phyloP scores from a whole-genome alignment of 1,140 invertebrate genomes.

The Brachionus asplanchnoidis region DNA sequence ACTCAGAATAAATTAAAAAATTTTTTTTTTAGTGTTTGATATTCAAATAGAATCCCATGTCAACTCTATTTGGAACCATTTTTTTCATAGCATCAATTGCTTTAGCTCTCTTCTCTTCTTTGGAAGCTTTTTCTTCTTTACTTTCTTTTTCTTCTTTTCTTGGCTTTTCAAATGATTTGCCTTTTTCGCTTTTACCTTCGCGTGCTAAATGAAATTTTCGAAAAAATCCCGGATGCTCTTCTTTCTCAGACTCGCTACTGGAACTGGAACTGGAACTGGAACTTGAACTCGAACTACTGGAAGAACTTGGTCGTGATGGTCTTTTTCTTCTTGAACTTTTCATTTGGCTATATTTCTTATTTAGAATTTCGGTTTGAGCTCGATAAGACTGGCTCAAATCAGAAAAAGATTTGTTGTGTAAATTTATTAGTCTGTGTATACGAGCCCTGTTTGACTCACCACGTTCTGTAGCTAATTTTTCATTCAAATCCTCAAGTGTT shows the following conservation, averaged over 20 bases:
- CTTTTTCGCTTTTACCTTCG: background rate
- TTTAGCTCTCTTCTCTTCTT: background rate
- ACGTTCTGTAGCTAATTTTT: background rate
- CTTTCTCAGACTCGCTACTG: background rate
- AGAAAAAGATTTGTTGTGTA: background rate
- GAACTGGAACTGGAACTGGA: background rate
- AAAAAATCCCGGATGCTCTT: background rate
- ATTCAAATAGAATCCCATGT: conserved; percentile 12
- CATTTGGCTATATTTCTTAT: background rate
- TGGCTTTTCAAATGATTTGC: background rate
- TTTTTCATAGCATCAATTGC: background rate
- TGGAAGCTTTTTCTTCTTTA: background rate
- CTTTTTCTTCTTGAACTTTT: background rate
- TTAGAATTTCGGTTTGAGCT: background rate
- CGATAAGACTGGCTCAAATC: background rate
- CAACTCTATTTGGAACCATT: background rate
- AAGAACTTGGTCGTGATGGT: background rate
- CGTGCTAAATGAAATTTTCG: background rate
- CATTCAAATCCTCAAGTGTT: background rate
- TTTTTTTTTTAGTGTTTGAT: background rate
- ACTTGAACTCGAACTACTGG: background rate
- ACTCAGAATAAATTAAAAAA: background rate
- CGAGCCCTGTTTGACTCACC: background rate
- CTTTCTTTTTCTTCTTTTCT: background rate
- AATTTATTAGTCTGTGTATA: background rate